phyloP scores from a whole-genome alignment of 2,797 vertebrate species.

The Melopsittacus undulatus region DNA sequence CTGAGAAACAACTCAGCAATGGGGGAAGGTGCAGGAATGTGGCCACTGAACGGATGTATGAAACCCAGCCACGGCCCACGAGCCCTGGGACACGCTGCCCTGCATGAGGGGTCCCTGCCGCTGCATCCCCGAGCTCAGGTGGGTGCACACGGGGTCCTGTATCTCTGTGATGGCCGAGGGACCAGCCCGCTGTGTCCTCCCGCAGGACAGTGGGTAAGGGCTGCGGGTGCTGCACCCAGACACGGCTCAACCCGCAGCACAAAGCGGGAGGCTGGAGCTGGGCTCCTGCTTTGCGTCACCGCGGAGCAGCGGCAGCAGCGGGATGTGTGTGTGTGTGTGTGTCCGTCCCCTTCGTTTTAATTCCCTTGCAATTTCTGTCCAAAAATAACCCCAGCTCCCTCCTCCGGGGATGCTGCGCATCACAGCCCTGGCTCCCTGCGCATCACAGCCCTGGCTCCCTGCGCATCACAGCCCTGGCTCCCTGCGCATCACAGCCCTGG shows the following conservation, averaged over 20 bases:
- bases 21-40: background rate
- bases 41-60: background rate
- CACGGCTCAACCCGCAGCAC: background rate
- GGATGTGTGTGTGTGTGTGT: too few relatives aligned
- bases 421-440: conserved; percentile 4
- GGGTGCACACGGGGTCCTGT: background rate
- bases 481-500: background rate
- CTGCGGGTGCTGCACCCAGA: background rate
- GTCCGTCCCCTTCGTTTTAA: background rate
- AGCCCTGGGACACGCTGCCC: background rate
- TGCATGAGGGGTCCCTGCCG: fast-evolving
- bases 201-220: background rate
- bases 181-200: fast-evolving
- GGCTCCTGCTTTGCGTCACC: conserved; percentile 33
- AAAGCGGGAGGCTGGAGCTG: background rate
- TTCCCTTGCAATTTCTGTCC: conserved; percentile 29
- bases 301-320: background rate
- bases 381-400: conserved; percentile 39
- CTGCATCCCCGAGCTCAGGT: fast-evolving
- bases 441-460: conserved; percentile 4
- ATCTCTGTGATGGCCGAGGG: fast-evolving
- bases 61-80: fast-evolving
- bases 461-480: conserved; percentile 2
- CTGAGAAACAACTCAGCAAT: background rate
- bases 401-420: conserved; percentile 17